Evolutionary conservation across 2,797 vertebrate genomes (phyloP).

Genomic region (Cryptoblepharus egeriae): DNA sequence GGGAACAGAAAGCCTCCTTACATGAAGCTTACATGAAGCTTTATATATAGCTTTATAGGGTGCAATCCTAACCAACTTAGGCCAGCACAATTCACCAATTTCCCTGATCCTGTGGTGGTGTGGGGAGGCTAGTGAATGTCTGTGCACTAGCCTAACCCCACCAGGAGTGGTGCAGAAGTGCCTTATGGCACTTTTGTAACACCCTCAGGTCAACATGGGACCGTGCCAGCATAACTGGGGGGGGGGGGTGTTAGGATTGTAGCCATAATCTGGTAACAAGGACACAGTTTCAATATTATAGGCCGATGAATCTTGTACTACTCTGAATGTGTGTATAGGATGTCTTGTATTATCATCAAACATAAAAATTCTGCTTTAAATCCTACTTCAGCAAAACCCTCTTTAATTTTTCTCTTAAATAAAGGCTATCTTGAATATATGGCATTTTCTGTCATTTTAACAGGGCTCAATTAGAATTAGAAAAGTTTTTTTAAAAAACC

Average conservation of each 20-base stretch:
- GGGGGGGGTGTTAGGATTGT: no score
- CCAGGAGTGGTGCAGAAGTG: no score
- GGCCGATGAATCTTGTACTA: slow-evolving; percentile 44
- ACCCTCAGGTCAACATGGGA: no score
- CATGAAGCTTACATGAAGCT: slow-evolving; percentile 37
- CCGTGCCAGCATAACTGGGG: no score
- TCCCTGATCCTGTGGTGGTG: no score
- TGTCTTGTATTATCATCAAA: slow-evolving; percentile 52
- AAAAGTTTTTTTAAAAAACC: slow-evolving; percentile 49
- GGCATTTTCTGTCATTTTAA: slow-evolving; percentile 76
- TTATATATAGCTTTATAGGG: no score
- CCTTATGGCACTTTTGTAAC: no score
- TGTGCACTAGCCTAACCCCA: no score
- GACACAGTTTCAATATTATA: slow-evolving; percentile 62
- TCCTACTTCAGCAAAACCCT: slow-evolving; percentile 51
- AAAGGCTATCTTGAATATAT: slow-evolving; percentile 74
- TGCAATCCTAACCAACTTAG: no score
- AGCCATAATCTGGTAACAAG: slow-evolving; percentile 56
- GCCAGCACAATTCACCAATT: no score
- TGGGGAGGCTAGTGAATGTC: no score
- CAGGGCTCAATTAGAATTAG: slow-evolving; percentile 65
- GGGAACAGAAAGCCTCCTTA: slow-evolving; percentile 32
- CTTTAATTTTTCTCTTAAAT: slow-evolving; percentile 34
- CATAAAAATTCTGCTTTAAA: slow-evolving; percentile 41
- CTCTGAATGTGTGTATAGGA: slow-evolving; percentile 59